Evolutionary conservation across 2,113 vertebrate species (phyloP).

Genomic region (Varanus komodoensis): DNA sequence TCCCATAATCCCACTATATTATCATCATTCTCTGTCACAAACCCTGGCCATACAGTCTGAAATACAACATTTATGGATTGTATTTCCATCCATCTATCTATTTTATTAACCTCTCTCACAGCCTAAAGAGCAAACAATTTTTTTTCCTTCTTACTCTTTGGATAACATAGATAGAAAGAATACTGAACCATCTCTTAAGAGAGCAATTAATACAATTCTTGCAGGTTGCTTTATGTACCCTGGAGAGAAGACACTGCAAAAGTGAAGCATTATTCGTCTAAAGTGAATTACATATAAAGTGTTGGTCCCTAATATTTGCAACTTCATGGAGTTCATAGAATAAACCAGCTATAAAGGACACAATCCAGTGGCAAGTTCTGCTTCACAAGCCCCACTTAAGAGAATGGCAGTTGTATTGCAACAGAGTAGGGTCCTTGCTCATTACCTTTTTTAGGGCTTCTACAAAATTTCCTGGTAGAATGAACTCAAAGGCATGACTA

Average conservation of each 20-base stretch:
- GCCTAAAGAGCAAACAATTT: neutral
- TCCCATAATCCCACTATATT: neutral
- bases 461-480: neutral
- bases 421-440: neutral
- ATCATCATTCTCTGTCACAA: neutral
- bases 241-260: slow-evolving; percentile 41
- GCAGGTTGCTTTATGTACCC: slow-evolving; percentile 24
- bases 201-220: slow-evolving; percentile 1
- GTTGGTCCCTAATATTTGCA: slow-evolving; percentile 59
- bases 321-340: slow-evolving; percentile 49
- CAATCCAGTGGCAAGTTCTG: neutral
- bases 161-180: neutral
- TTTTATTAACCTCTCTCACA: neutral
- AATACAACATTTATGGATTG: neutral
- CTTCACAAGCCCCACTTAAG: neutral
- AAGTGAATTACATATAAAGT: slow-evolving; percentile 67
- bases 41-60: neutral
- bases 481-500: neutral
- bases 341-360: slow-evolving; percentile 1
- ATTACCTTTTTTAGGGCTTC: neutral
- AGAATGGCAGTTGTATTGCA: neutral
- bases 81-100: neutral
- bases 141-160: neutral
- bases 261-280: slow-evolving; percentile 56
- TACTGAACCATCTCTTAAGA: neutral